Evolutionary conservation across 2,888 invertebrate genomes (phyloP).

Genomic region (Meloe dianella): DNA sequence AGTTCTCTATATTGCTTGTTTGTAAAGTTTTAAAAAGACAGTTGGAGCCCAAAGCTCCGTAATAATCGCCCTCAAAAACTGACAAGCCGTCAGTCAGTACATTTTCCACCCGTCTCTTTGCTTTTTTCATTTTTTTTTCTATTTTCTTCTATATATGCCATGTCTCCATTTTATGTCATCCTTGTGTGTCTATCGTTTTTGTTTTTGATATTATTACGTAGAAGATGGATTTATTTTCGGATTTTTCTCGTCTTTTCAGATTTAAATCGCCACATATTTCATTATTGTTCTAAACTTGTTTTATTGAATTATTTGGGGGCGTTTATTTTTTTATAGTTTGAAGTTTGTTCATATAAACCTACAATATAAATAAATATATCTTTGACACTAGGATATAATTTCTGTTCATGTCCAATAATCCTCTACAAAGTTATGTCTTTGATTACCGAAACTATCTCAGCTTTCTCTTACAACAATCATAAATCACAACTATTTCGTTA

Average conservation of each 20-base stretch:
- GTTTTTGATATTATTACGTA: conserved; percentile 34
- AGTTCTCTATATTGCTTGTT: conserved; percentile 13
- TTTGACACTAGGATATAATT: not conserved
- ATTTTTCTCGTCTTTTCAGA: conserved; percentile 26
- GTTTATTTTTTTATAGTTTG: not conserved
- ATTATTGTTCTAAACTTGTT: not conserved
- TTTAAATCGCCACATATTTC: not conserved
- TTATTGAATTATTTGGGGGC: not conserved
- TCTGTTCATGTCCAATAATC: conserved; percentile 4
- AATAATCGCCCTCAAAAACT: conserved; percentile 30
- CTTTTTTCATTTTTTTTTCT: not conserved
- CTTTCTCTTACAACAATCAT: not conserved
- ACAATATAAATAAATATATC: not conserved
- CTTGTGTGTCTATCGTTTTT: conserved; percentile 27
- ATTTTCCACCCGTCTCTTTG: not conserved
- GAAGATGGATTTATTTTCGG: conserved; percentile 34
- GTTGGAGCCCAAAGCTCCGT: conserved; percentile 20
- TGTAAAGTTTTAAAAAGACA: conserved; percentile 23
- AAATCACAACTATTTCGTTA: conserved; percentile 13
- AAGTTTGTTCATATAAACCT: conserved; percentile 3
- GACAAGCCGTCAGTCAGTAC: conserved; percentile 30
- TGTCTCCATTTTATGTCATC: conserved; percentile 17
- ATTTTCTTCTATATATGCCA: conserved; percentile 18
- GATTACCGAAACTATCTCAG: conserved; percentile 7
- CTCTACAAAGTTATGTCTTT: not conserved